Conservation (phyloP, 2,888 invertebrate genomes). For the Kuschelorhynchus macadamiae region DNA sequence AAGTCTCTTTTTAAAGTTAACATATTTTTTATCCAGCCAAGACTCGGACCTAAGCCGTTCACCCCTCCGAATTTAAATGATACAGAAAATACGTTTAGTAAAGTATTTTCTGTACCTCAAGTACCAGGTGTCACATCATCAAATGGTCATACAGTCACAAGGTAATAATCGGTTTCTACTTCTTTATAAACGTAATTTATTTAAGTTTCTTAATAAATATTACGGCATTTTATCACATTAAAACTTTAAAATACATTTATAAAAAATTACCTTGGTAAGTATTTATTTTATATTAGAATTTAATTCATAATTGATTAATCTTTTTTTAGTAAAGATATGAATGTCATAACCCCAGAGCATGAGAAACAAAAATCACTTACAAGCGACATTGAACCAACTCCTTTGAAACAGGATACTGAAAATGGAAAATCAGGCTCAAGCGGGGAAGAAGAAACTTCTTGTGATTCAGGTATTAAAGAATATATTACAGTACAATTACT, state of each 20-base stretch:
- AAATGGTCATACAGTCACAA: constrained; percentile 36
- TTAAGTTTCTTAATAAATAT: too few relatives aligned
- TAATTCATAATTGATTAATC: too few relatives aligned
- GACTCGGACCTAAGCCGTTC: constrained; percentile 89
- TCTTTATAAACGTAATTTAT: too few relatives aligned
- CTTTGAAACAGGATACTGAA: constrained; percentile 55
- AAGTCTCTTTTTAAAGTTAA: too few relatives aligned
- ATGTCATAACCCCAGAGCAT: constrained; percentile 18
- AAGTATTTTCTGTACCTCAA: constrained; percentile 85
- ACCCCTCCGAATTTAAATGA: constrained; percentile 82
- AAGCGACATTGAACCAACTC: constrained; percentile 39
- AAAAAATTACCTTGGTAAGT: too few relatives aligned
- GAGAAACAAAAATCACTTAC: constrained; percentile 49
- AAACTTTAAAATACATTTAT: too few relatives aligned
- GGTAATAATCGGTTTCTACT: constrained; percentile 11
- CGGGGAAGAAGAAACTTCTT: constrained; percentile 75
- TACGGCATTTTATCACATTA: too few relatives aligned
- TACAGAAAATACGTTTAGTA: constrained; percentile 80
- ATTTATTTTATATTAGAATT: too few relatives aligned
- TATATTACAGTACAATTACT: too few relatives aligned
- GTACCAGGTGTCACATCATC: constrained; percentile 72
- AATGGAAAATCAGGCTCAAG: constrained; percentile 76
- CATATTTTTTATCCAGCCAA: constrained; percentile 76
- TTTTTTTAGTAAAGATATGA: too few relatives aligned
- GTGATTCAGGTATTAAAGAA: constrained; percentile 69